phyloP scores from a whole-genome alignment of 2,113 vertebrate species.

The Burhinus bistriatus region DNA sequence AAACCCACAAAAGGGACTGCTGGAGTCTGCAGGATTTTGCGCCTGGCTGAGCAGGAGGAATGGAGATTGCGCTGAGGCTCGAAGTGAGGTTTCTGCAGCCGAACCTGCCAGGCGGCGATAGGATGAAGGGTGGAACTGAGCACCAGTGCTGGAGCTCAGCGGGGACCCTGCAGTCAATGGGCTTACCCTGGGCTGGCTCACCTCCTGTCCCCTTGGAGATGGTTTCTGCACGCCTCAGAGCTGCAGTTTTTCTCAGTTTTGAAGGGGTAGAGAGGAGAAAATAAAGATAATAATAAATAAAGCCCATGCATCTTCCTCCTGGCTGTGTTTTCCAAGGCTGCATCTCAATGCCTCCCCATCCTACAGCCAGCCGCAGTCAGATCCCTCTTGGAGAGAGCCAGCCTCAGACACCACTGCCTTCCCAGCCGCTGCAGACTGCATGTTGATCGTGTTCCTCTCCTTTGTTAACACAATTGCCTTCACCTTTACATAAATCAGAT shows the following conservation, averaged over 20 bases:
- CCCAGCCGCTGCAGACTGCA: background rate
- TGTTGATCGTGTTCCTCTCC: background rate
- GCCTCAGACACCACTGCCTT: background rate
- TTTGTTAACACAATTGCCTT: slow-evolving; percentile 60
- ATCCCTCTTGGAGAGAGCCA: background rate
- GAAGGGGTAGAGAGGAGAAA: background rate
- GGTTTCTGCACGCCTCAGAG: background rate
- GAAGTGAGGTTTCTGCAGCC: background rate
- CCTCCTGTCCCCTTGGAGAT: accelerated
- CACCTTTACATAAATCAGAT: slow-evolving; percentile 71
- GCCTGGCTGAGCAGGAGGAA: slow-evolving; percentile 14
- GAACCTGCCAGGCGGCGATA: background rate
- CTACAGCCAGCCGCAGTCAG: background rate
- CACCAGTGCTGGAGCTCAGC: background rate
- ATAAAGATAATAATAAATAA: background rate
- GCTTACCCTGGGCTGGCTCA: background rate
- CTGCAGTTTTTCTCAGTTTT: background rate
- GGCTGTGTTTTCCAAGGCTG: background rate
- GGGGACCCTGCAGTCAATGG: accelerated
- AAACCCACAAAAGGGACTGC: background rate
- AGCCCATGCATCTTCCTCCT: background rate
- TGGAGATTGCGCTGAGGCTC: background rate
- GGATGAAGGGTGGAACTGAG: background rate
- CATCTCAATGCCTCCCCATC: background rate
- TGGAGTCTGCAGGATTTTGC: background rate